A percentile compares a stretch with the other conserved stretches of the same genome.
Conservation (phyloP, 2,797 vertebrate genomes). For the Semaprochilodus insignis region DNA sequence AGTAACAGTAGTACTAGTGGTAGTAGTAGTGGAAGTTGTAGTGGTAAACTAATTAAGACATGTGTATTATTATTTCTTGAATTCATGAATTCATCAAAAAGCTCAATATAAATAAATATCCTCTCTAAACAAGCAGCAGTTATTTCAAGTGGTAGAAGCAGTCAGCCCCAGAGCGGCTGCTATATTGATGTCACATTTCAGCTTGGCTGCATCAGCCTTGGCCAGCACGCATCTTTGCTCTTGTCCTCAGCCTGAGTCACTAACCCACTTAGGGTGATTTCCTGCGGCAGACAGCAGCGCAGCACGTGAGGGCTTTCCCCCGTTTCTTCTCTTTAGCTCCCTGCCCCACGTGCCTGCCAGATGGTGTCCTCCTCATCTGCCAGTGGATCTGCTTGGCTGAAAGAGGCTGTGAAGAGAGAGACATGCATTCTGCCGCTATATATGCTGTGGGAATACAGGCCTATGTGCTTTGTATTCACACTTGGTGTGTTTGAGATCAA, state of each 20-base stretch:
- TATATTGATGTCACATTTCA: slow-evolving; percentile 33
- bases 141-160: no score
- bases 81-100: no score
- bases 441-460: not conserved
- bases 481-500: not conserved
- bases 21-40: no score
- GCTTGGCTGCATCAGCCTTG: slow-evolving; percentile 33
- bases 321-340: slow-evolving; percentile 59
- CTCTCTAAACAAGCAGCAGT: no score
- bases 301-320: slow-evolving; percentile 55
- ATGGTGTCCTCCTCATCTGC: slow-evolving; percentile 66
- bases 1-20: no score
- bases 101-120: no score
- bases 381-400: slow-evolving; percentile 38
- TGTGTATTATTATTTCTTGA: no score
- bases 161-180: not conserved
- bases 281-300: slow-evolving; percentile 51
- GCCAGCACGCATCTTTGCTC: slow-evolving; percentile 9
- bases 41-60: no score
- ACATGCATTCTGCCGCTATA: not conserved
- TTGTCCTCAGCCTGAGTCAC: slow-evolving; percentile 56
- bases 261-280: slow-evolving; percentile 62
- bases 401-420: not conserved
- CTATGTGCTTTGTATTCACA: not conserved
- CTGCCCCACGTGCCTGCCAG: slow-evolving; percentile 66